These are phyloP conservation scores for Cliona cf. orientalis DNA, from an alignment of 37 sponge, comb jelly and placozoan species.

Conservation along the genomic window DNA sequence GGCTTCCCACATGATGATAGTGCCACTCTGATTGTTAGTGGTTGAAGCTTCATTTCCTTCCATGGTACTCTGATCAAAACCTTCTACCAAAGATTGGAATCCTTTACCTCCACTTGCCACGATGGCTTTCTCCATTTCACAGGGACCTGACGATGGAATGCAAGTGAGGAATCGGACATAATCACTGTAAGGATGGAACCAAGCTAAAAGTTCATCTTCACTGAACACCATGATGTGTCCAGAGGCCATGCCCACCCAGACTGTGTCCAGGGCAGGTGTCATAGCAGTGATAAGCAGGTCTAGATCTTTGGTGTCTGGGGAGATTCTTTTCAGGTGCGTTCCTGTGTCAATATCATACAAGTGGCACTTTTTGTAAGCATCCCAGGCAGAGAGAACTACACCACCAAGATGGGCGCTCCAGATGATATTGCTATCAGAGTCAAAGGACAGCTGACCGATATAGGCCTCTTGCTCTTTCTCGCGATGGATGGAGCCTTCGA, in stretches of 20 bases:
- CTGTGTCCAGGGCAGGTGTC: conserved; percentile 72
- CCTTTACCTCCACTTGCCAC: conserved; percentile 72
- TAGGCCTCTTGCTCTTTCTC: conserved; percentile 33
- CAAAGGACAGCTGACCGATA: conserved; percentile 58
- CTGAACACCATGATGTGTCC: conserved; percentile 86
- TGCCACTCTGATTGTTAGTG: conserved; percentile 38
- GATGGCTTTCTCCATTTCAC: conserved; percentile 73
- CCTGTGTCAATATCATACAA: conserved; percentile 45
- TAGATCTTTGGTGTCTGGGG: background rate
- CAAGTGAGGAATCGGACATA: conserved; percentile 72
- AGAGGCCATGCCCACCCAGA: conserved; percentile 87
- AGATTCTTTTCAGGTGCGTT: conserved; percentile 9
- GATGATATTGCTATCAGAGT: conserved; percentile 44
- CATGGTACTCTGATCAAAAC: conserved; percentile 3
- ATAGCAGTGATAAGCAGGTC: conserved; percentile 75
- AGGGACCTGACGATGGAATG: conserved; percentile 56
- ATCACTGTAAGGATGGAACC: conserved; percentile 68
- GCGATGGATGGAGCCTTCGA: conserved; percentile 44
- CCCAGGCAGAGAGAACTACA: conserved; percentile 68
- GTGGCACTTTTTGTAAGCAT: conserved; percentile 37
- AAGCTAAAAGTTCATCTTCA: conserved; percentile 54
- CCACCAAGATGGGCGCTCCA: conserved; percentile 82
- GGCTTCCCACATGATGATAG: conserved; percentile 73
- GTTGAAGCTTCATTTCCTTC: conserved; percentile 42
- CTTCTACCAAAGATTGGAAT: conserved; percentile 33